Evolutionary conservation across 2,888 invertebrate genomes (phyloP), one percentile per base, ranked within the genome.

Genomic region (Diadegma fenestrale): DNA sequence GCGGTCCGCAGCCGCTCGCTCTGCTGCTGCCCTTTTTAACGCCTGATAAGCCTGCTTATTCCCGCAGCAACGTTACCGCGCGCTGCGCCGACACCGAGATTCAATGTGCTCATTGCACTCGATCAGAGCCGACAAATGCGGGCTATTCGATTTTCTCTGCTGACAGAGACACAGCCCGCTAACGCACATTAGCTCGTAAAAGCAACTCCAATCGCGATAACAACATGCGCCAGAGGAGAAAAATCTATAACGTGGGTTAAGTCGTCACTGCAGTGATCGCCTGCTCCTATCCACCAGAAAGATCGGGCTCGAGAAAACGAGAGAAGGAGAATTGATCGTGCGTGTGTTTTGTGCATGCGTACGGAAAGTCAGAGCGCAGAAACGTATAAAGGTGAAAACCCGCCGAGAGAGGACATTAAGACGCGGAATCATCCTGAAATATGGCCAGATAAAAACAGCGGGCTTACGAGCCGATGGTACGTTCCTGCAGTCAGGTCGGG

Each of bases 361-460:
- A 75, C 64, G 17, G 68, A 71, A 71, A 30, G 43, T 79, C 45
- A 41, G 63, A 66, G 33, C 58, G 80, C 26, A 63, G 41, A 30
- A 72, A 64, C 33, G 66, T 48, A 77, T 78, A 68, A 85, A 88
- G 86, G 86, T 82, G 82, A 78, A 86, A 80, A 75, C 76, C 80
- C 64, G 84, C 63, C 73, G 82, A 80, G 84, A 77, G 61, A 80
- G 84, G 88, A 89, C 88, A 90, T 91, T 91, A 92, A 92, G 89
- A 77, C 89, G 90, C 89, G 90, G 92, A 92, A 92, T 92, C 92
- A 93, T 93, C 90, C 92, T 93, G 92, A 93, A 93, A 92, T 92
- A 93, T 91, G 90, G 90, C 80, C 90, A 91, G 91, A 93, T 93
- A 93, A 93, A 93, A 93, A 92, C 93, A 92, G 92, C 92, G 92